Evolutionary conservation across 2,113 vertebrate species (phyloP), one percentile per base, ranked within the genome.

Genomic region (Upupa epops): DNA sequence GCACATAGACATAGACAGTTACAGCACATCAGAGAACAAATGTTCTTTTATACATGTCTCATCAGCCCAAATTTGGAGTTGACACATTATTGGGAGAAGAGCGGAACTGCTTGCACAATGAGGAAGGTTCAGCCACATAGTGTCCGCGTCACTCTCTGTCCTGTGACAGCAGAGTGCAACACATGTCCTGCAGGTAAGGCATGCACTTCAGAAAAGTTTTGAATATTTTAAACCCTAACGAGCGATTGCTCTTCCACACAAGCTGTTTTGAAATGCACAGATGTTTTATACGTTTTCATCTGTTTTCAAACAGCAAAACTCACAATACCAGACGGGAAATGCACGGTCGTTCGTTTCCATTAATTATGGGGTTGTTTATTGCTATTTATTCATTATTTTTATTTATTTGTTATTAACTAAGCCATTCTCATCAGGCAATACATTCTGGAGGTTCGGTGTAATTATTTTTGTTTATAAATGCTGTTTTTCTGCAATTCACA

Each of bases 391-490:
- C 3, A 29, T 42, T 0, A 29, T 60, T 76, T 93, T 72, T 45
- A 65, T 75, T 42, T 84, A 36, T 86, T 88, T 3, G 0, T 37
- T 91, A 61, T 46, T 91, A 87, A 71, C 42, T 64, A 85, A 85
- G 17, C 34, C 22, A 66, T 93, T 93, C 48, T 90, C n/a, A 55
- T 82, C 36, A 77, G 42, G 46, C 21, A 58, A 65, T 77, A 25
- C 46, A 63, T 70, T 25, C 59, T 70, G 22, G 24, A 46, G 28
- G 32, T 86, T 55, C 73, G 8, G 16, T 66, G 22, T 25, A 55
- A 36, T 76, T 49, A 42, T 48, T 92, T 93, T 84, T 89, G 56
- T 72, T 85, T 56, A 66, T 19, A 93, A 93, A 89, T 88, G 59
- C 29, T 83, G 75, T 5, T 91, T 89, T 94, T 92, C 55, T 81